Percentiles rank a stretch among this genome's conserved stretches.
These are phyloP conservation scores for Papilio machaon DNA, from an alignment of 1,140 invertebrate genomes.

Conservation along the genomic window DNA sequence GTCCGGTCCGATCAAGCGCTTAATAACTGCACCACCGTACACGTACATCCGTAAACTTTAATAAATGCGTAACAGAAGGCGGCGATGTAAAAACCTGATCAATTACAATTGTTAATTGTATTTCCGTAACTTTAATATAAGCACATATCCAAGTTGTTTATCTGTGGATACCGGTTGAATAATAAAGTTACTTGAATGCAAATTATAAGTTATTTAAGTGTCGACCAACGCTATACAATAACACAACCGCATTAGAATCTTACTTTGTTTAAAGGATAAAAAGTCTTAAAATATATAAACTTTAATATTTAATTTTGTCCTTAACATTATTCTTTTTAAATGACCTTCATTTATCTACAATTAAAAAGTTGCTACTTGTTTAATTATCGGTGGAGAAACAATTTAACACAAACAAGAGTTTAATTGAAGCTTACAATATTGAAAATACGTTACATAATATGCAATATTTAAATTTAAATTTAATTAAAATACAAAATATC, in stretches of 20 bases:
- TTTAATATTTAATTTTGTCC: too few species aligned
- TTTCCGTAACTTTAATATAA: constrained; percentile 23
- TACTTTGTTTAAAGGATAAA: too few species aligned
- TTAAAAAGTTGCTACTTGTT: neutral
- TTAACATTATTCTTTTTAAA: too few species aligned
- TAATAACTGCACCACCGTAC: too few species aligned
- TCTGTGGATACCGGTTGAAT: neutral
- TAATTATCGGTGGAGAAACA: neutral
- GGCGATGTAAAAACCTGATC: constrained; percentile 5
- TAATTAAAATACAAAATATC: constrained; percentile 11
- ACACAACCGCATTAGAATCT: neutral
- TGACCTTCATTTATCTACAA: too few species aligned
- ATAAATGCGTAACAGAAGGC: constrained; percentile 15
- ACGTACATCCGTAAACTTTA: constrained; percentile 10
- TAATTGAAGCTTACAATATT: neutral
- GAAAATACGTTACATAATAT: neutral
- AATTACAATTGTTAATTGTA: constrained; percentile 32
- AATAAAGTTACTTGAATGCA: neutral
- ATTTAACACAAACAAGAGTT: neutral
- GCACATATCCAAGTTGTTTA: constrained; percentile 23
- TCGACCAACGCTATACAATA: neutral
- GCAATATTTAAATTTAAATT: neutral
- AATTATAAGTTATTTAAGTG: neutral
- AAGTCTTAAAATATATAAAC: too few species aligned
- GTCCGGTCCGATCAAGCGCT: too few species aligned